phyloP scores from a whole-genome alignment of 2,113 vertebrate genomes.

The Corapipo altera region DNA sequence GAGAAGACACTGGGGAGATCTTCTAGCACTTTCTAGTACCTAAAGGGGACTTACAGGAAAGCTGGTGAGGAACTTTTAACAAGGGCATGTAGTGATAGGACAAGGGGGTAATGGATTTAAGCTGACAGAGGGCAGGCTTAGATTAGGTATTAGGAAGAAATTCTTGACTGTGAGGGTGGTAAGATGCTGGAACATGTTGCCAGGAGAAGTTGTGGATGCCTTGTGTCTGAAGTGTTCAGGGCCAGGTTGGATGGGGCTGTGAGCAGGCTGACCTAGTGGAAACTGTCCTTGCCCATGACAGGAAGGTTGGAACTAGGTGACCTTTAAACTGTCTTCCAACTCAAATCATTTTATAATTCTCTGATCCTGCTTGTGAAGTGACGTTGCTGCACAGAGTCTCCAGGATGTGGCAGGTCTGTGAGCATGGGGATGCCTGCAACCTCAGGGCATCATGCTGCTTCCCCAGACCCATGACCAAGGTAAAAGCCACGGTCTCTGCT shows the following conservation, averaged over 20 bases:
- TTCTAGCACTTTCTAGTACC: background rate
- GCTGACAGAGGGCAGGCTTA: background rate
- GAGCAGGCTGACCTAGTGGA: background rate
- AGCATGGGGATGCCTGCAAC: fast-evolving
- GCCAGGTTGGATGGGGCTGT: background rate
- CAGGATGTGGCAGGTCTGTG: fast-evolving
- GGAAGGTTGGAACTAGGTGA: background rate
- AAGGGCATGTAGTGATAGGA: background rate
- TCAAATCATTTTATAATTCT: background rate
- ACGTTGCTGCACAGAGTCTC: fast-evolving
- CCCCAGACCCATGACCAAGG: fast-evolving
- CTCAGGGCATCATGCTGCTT: background rate
- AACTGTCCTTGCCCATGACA: background rate
- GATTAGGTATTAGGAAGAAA: background rate
- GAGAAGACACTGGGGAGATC: background rate
- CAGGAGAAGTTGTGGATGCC: background rate
- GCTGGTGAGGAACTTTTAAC: background rate
- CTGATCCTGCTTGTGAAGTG: background rate
- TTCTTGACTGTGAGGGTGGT: background rate
- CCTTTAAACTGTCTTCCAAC: background rate
- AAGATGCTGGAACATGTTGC: background rate
- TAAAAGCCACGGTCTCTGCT: fast-evolving
- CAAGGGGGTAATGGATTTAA: background rate
- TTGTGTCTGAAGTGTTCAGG: background rate
- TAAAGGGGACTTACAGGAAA: background rate